Evolutionary conservation across 1,140 invertebrate species (phyloP).

Genomic region (Microplitis demolitor): DNA sequence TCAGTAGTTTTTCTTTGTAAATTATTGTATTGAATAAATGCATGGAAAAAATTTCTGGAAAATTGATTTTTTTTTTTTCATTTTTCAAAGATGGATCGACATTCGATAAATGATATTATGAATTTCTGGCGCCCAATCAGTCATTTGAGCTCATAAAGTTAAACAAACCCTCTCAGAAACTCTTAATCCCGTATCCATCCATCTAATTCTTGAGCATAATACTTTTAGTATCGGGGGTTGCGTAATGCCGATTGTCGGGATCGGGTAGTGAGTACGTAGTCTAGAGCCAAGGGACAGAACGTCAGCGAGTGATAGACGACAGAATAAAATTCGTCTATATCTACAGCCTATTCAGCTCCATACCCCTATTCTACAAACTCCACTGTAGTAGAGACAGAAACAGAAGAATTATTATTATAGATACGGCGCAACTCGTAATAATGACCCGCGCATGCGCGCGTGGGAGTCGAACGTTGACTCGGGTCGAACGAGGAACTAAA

Average conservation of each 20-base stretch:
- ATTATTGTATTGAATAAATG: neutral
- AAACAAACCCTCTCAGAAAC: too few species aligned
- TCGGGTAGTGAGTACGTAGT: slow-evolving; percentile 39
- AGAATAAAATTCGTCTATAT: neutral
- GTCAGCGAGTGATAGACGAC: slow-evolving; percentile 2
- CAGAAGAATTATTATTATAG: slow-evolving; percentile 13
- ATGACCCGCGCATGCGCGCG: slow-evolving; percentile 51
- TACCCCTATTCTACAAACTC: neutral
- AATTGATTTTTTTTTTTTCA: neutral
- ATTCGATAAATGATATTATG: neutral
- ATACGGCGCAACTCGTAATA: slow-evolving; percentile 50
- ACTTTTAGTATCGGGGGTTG: neutral
- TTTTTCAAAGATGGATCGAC: neutral
- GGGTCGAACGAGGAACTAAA: slow-evolving; percentile 56
- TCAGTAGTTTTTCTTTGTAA: too few species aligned
- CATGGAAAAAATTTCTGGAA: neutral
- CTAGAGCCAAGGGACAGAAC: slow-evolving; percentile 3
- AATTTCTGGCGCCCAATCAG: too few species aligned
- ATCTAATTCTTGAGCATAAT: too few species aligned
- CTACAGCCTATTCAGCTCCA: neutral
- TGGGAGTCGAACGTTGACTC: slow-evolving; percentile 49
- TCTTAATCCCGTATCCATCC: too few species aligned
- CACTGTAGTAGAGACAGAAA: neutral
- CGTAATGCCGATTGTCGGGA: slow-evolving; percentile 44
- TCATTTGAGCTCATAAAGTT: too few species aligned